Evolutionary conservation across 2,113 vertebrate genomes (phyloP).

Genomic region (Phylloscopus trochiloides): DNA sequence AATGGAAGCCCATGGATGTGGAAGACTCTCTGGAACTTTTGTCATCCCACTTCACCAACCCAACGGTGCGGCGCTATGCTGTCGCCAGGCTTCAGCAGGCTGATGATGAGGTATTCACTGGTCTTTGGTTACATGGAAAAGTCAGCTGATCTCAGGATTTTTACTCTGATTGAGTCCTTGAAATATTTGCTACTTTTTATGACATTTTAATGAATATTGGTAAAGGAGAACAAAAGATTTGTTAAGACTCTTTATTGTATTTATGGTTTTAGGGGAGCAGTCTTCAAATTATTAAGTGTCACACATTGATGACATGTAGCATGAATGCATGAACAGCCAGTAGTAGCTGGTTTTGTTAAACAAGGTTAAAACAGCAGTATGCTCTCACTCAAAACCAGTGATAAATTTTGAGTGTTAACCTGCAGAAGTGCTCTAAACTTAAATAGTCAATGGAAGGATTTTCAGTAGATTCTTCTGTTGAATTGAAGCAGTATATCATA

Average conservation of each 20-base stretch:
- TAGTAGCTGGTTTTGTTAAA: not conserved
- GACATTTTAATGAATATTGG: not conserved
- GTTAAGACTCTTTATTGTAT: not conserved
- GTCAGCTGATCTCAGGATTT: not conserved
- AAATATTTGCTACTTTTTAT: not conserved
- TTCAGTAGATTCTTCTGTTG: not conserved
- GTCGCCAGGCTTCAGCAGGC: conserved; percentile 92
- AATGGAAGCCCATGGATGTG: conserved; percentile 99
- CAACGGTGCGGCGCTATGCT: conserved; percentile 90
- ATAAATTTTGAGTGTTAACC: not conserved
- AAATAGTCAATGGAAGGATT: not conserved
- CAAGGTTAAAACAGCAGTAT: not conserved
- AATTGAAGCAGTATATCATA: not conserved
- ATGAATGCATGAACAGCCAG: not conserved
- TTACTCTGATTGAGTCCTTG: not conserved
- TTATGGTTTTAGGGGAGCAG: not conserved
- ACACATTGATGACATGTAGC: not conserved
- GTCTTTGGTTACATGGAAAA: not conserved
- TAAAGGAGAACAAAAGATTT: not conserved
- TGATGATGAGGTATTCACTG: conserved; percentile 86
- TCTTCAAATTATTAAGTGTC: not conserved
- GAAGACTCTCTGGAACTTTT: conserved; percentile 94
- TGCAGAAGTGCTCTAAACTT: not conserved
- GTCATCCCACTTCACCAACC: conserved; percentile 93
- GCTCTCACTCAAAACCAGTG: not conserved